Percentiles rank a stretch among this genome's conserved stretches.
phyloP scores from a whole-genome alignment of 2,797 vertebrate species.

The Gymnodraco acuticeps region DNA sequence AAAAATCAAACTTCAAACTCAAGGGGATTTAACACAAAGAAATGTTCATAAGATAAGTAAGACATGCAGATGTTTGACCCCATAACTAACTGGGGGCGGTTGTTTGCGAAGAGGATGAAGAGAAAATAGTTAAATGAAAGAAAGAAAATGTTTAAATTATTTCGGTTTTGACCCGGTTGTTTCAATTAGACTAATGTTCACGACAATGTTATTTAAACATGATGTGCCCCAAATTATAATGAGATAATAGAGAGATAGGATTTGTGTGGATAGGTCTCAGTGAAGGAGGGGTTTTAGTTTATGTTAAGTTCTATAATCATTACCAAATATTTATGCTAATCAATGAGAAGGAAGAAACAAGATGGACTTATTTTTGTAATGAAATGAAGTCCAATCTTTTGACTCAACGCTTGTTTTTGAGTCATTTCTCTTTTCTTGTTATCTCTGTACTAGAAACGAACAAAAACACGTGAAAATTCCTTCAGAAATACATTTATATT shows the following conservation, averaged over 20 bases:
- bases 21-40: slow-evolving; percentile 4
- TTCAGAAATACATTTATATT: neutral
- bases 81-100: neutral
- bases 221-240: neutral
- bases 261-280: too few relatives aligned
- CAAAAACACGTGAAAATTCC: too few relatives aligned
- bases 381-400: too few relatives aligned
- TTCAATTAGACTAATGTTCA: neutral
- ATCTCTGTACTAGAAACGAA: neutral
- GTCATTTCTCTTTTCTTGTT: neutral
- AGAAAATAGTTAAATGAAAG: neutral
- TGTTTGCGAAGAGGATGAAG: neutral
- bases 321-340: slow-evolving; percentile 4
- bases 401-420: too few relatives aligned
- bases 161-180: neutral
- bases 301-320: neutral
- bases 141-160: neutral
- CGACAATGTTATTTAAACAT: neutral
- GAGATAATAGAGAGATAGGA: too few relatives aligned
- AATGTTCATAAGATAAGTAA: neutral
- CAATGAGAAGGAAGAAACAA: neutral
- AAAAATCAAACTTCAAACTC: slow-evolving; percentile 2
- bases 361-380: neutral
- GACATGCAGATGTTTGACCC: neutral
- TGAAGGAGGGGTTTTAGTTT: too few relatives aligned